Base-by-base conservation (phyloP, 2,113 vertebrate genomes). In the Hydropotes inermis region DNA sequence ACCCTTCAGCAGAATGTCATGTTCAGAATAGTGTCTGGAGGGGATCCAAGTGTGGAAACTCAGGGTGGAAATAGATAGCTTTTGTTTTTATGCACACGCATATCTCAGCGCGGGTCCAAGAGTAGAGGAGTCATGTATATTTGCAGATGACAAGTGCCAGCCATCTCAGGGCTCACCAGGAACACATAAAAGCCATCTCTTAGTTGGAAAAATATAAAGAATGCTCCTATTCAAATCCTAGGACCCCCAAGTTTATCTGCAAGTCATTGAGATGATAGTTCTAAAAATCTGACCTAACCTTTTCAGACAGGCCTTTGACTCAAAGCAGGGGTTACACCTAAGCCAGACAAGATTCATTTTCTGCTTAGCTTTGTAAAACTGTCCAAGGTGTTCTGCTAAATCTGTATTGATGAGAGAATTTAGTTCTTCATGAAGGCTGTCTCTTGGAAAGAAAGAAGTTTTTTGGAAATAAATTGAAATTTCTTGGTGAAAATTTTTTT, bases 21-120 rank as follows among this genome's bases (percentile, higher is more conserved):
- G 60, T 43, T 97, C 87, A 89, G 96, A 90, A 92, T 30, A 39
- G 57, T 82, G 67, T 64, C 93, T 97, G 95, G 96, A 96, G 94
- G 97, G 87, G 87, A 87, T 89, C 97, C 97, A 88, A 74, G 58
- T 87, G 43, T 94, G 39, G 87, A 94, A 87, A 81, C 67, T 60
- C 7, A 0, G 50, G 57, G 28, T 89, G 33, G 91, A 91, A 94
- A 97, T 97, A 89, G 13, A 94, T 78, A 89, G 78, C 89, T 96
- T 97, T 95, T 94, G 67, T 93, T 67, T 95, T 82, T 89, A 95
- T 89, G 91, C 70, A 82, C 67, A 58, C 45, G 84, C 55, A 36
- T 52, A 21, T 79, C 86, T 95, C 60, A 57, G 79, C 2, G 0
- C 39, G 43, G 33, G 55, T 27, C 15, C 52, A 54, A 83, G 60